Evolutionary conservation across 1,140 invertebrate species (phyloP), one percentile per base, ranked within the genome.

Genomic region (Heterodera carotae): DNA sequence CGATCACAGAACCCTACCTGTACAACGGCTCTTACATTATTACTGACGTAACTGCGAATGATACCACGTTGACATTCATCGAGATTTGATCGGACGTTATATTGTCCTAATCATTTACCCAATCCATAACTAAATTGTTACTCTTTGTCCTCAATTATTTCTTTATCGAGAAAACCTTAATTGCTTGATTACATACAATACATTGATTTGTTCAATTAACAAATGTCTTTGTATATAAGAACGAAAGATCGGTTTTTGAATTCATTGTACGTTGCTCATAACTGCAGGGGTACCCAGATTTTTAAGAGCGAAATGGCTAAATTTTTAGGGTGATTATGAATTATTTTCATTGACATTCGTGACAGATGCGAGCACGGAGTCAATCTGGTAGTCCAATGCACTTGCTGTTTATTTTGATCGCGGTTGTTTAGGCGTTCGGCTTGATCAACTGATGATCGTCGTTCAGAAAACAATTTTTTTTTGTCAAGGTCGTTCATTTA

Each of bases 361-460:
- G 39, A 43, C n/a, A 56, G 18, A 85, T 85, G 85, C 77, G 84
- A 27, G 69, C 84, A 25, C 69, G 84, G 53, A 87, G 76, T 60
- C 79, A 82, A 39, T 86, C 62, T 29, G 62, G 62, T 66, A 31
- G 27, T 4, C 12, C 1, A 22, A n/a, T 1, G 0, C 25, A 25
- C 12, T 66, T 66, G 33, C 29, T 43, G 62, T 5, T 15, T 66
- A n/a, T 18, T 31, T 66, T 31, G 29, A 66, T 31, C 22, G 29
- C 22, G 7, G 8, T 18, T 7, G 27, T 66, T 66, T 29, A 43
- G 85, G 85, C 31, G 78, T 86, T 27, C 59, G 84, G n/a, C 76
- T 88, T 12, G 86, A 86, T 70, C 83, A 84, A 68, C 70, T 86
- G 22, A 78, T 85, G 78, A 69, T 84, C 59, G 29, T 87, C 53